Conservation (phyloP, 2,797 vertebrate genomes). For the Enteromius paludinosus region DNA sequence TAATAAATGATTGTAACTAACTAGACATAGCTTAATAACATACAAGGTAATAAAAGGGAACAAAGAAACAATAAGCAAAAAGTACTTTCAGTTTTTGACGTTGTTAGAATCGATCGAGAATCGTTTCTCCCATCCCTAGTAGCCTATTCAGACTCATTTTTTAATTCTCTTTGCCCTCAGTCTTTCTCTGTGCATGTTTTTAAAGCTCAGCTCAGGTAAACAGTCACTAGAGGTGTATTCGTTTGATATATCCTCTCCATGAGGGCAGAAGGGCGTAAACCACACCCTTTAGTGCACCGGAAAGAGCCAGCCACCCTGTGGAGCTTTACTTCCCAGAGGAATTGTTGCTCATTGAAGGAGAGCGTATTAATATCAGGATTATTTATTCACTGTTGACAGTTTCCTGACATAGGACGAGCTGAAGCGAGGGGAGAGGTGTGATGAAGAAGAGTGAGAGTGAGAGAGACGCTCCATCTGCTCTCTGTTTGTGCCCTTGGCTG, state of each 20-base stretch:
- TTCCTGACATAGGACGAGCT: constrained; percentile 45
- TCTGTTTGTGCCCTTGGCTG: constrained; percentile 55
- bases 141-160: neutral
- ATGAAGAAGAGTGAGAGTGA: constrained; percentile 33
- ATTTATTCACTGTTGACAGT: constrained; percentile 52
- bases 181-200: neutral
- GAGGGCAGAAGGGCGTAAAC: neutral
- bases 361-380: constrained; percentile 44
- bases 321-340: constrained; percentile 36
- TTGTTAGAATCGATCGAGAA: neutral
- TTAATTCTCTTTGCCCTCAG: neutral
- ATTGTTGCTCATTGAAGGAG: constrained; percentile 31
- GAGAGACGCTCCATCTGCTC: constrained; percentile 54
- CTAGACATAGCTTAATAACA: neutral
- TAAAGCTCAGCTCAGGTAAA: neutral
- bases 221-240: neutral
- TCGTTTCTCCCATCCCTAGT: neutral
- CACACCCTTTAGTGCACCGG: neutral
- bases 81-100: neutral
- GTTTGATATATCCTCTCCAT: neutral
- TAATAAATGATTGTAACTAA: neutral
- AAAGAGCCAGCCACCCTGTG: neutral
- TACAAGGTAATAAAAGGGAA: neutral
- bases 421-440: constrained; percentile 39
- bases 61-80: neutral